Conservation (phyloP, 2,113 vertebrate genomes). For the Caranx melampygus region DNA sequence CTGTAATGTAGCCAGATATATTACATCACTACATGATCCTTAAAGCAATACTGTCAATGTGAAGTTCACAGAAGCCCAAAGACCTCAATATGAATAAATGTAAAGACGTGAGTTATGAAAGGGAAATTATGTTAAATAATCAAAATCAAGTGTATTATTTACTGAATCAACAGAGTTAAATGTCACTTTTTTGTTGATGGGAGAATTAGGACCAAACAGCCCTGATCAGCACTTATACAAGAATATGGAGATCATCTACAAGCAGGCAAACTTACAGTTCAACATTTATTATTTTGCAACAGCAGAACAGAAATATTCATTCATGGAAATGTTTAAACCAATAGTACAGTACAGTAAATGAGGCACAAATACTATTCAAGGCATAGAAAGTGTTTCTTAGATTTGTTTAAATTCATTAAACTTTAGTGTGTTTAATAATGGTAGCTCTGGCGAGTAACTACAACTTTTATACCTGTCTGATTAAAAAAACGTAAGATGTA, state of each 20-base stretch:
- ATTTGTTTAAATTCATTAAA: background rate
- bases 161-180: background rate
- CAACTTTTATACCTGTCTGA: background rate
- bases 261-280: background rate
- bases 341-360: background rate
- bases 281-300: background rate
- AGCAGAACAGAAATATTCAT: background rate
- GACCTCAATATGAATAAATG: background rate
- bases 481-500: background rate
- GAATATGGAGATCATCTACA: background rate
- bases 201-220: background rate
- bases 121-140: background rate
- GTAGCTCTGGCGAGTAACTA: background rate
- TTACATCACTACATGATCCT: conserved; percentile 4
- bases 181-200: background rate
- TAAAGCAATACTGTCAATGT: background rate
- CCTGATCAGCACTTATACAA: too few relatives aligned
- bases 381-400: too few relatives aligned
- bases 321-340: background rate
- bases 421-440: too few relatives aligned
- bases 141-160: background rate
- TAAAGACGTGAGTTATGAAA: background rate
- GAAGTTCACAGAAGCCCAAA: background rate
- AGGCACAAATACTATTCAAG: too few relatives aligned
- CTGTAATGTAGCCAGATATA: conserved; percentile 73